These are phyloP conservation scores for Strigamia maritima DNA, from an alignment of 2,888 invertebrate genomes.

Conservation along the genomic window DNA sequence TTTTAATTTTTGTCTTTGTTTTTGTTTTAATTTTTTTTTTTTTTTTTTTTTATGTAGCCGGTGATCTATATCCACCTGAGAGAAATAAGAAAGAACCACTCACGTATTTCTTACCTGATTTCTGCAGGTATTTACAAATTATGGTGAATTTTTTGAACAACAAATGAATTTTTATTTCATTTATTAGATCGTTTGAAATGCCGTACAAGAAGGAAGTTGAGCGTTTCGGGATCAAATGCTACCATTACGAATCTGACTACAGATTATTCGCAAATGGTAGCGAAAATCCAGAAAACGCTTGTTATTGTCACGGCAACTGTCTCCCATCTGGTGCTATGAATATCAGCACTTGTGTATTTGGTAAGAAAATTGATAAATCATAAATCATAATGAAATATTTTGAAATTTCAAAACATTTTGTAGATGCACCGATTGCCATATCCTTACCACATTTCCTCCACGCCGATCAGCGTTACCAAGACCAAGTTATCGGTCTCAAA, in stretches of 20 bases:
- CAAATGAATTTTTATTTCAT: background rate
- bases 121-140: conserved; percentile 27
- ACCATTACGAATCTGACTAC: conserved; percentile 25
- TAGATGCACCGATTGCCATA: conserved; percentile 40
- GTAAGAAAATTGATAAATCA: too few species aligned
- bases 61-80: conserved; percentile 17
- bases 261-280: conserved; percentile 33
- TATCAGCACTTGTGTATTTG: conserved; percentile 38
- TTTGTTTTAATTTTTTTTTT: background rate
- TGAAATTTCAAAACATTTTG: too few species aligned
- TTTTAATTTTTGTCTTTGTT: background rate
- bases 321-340: conserved; percentile 40
- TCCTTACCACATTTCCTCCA: conserved; percentile 41
- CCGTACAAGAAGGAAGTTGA: conserved; percentile 9
- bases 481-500: conserved; percentile 38
- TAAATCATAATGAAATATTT: too few species aligned
- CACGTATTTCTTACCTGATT: background rate
- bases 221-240: conserved; percentile 1
- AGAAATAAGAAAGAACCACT: background rate
- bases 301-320: conserved; percentile 40
- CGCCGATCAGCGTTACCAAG: conserved; percentile 18
- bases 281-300: conserved; percentile 38
- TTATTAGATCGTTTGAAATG: conserved; percentile 2
- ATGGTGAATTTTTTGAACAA: background rate
- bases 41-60: background rate